Evolutionary conservation across 2,888 invertebrate genomes (phyloP).

Genomic region (Limnephilus lunatus): DNA sequence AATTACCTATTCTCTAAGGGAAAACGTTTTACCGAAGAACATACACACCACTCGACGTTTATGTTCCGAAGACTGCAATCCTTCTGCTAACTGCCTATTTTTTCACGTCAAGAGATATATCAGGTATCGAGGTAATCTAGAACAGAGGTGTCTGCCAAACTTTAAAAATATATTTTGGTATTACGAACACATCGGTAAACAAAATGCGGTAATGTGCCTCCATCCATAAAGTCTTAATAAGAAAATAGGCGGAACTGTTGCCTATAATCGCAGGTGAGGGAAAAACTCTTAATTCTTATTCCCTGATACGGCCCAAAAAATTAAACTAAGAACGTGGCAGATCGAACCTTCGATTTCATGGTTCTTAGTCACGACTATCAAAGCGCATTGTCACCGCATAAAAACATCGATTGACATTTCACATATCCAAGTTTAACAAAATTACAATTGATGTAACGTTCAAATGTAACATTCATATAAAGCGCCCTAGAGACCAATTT

Average conservation of each 20-base stretch:
- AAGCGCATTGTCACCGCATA: background rate
- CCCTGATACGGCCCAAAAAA: background rate
- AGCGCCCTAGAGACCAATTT: background rate
- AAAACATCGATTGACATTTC: background rate
- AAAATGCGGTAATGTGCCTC: background rate
- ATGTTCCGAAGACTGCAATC: too few species aligned
- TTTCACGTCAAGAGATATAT: too few species aligned
- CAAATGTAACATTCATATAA: background rate
- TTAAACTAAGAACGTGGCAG: constrained; percentile 2
- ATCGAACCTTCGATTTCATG: background rate
- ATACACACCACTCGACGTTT: too few species aligned
- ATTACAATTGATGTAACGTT: background rate
- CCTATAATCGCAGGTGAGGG: background rate
- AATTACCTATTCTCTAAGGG: too few species aligned
- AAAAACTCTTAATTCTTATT: background rate
- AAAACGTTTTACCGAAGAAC: too few species aligned
- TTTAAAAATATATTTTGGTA: background rate
- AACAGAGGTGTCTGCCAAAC: background rate
- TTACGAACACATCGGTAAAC: background rate
- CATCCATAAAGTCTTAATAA: background rate
- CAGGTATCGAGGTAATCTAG: background rate
- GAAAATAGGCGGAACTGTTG: background rate
- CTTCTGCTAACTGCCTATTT: too few species aligned
- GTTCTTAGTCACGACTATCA: background rate
- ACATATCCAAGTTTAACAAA: background rate